Conservation (phyloP, 1,140 invertebrate genomes). For the Tetramorium parvispinum region DNA sequence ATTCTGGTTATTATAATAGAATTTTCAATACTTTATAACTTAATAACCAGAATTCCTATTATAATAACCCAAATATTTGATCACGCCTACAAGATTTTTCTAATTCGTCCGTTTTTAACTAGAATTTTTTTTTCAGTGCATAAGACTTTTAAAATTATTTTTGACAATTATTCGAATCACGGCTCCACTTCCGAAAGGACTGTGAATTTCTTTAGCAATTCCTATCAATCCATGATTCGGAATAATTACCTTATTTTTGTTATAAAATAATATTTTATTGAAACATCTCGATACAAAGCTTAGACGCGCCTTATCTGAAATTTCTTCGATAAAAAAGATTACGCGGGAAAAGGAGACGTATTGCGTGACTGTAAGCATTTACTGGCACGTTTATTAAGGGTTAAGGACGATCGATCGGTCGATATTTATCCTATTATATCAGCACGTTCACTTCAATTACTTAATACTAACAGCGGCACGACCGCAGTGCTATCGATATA, state of each 20-base stretch:
- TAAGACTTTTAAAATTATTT: background rate
- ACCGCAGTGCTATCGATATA: conserved; percentile 30
- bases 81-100: too few relatives aligned
- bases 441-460: conserved; percentile 28
- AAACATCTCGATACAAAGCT: background rate
- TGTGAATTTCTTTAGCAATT: too few relatives aligned
- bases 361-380: conserved; percentile 23
- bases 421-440: conserved; percentile 33
- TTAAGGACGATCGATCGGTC: conserved; percentile 26
- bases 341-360: background rate
- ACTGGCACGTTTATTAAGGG: conserved; percentile 19
- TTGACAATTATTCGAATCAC: too few relatives aligned
- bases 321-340: background rate
- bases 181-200: too few relatives aligned
- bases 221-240: too few relatives aligned
- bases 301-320: background rate
- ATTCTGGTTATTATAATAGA: too few relatives aligned
- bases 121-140: too few relatives aligned
- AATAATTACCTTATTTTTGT: background rate
- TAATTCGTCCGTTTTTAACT: too few relatives aligned
- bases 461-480: conserved; percentile 3
- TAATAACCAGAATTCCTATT: too few relatives aligned
- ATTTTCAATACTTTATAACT: too few relatives aligned
- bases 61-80: too few relatives aligned
- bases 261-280: background rate